A percentile compares a stretch with the other conserved stretches of the same genome.
Evolutionary conservation across 2,888 invertebrate species (phyloP).

Genomic region (Pogonocherus hispidulus): DNA sequence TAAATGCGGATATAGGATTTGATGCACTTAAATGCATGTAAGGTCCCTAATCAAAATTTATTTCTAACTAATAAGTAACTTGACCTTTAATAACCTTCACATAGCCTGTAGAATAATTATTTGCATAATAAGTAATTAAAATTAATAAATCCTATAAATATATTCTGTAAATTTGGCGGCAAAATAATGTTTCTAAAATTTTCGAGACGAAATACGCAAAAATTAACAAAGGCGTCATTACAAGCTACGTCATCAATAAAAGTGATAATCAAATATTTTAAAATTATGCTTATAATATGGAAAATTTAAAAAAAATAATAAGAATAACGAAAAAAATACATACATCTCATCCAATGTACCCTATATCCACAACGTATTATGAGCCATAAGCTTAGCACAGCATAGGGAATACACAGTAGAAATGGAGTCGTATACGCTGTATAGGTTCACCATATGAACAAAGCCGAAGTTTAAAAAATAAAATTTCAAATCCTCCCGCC

Average conservation of each 20-base stretch:
- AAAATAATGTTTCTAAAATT: slow-evolving; percentile 58
- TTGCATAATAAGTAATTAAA: not conserved
- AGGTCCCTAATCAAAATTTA: too few species aligned
- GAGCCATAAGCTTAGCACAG: slow-evolving; percentile 61
- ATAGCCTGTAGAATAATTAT: not conserved
- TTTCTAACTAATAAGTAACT: slow-evolving; percentile 26
- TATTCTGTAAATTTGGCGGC: slow-evolving; percentile 59
- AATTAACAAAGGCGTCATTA: slow-evolving; percentile 62
- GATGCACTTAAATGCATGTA: too few species aligned
- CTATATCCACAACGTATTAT: slow-evolving; percentile 57
- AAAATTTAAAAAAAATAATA: slow-evolving; percentile 40
- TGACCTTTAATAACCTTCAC: slow-evolving; percentile 48
- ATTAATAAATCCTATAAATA: not conserved
- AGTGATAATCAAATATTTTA: slow-evolving; percentile 55
- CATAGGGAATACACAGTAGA: slow-evolving; percentile 66
- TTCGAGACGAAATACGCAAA: slow-evolving; percentile 56
- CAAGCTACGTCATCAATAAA: slow-evolving; percentile 68
- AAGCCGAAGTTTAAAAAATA: slow-evolving; percentile 60
- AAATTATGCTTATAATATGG: slow-evolving; percentile 30
- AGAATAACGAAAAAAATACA: slow-evolving; percentile 54
- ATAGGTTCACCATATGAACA: slow-evolving; percentile 68
- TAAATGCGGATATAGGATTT: too few species aligned
- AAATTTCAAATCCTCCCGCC: slow-evolving; percentile 44
- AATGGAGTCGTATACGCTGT: slow-evolving; percentile 69
- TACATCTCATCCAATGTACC: slow-evolving; percentile 52